Evolutionary conservation across 1,140 invertebrate genomes (phyloP).

Genomic region (Lasioglossum albipes): DNA sequence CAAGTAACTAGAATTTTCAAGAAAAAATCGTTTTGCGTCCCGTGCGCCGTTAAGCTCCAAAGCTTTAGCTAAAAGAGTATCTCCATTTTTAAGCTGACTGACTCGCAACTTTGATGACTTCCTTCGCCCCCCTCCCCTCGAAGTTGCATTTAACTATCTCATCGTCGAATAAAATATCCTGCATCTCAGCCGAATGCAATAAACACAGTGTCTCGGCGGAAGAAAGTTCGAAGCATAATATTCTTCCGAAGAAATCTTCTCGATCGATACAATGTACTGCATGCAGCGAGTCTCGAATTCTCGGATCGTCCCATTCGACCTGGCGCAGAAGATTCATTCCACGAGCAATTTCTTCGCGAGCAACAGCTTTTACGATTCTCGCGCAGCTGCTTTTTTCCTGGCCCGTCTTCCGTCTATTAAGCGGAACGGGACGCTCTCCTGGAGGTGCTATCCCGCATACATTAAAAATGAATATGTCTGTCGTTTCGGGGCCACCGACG

Average conservation of each 20-base stretch:
- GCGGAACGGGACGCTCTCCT: background rate
- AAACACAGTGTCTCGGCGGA: no score
- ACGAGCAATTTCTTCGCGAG: constrained; percentile 23
- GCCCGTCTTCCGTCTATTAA: constrained; percentile 4
- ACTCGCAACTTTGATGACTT: no score
- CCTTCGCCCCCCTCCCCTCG: no score
- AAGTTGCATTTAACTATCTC: no score
- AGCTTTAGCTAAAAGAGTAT: no score
- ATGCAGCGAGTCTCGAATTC: background rate
- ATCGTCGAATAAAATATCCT: no score
- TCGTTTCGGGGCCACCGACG: background rate
- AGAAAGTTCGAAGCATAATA: no score
- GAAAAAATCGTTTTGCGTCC: no score
- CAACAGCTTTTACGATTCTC: constrained; percentile 25
- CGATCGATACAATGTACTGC: background rate
- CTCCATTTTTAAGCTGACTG: no score
- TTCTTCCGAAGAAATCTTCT: background rate
- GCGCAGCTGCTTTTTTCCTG: constrained; percentile 22
- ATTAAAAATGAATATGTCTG: constrained; percentile 42
- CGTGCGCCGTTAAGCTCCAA: no score
- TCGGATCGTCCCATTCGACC: background rate
- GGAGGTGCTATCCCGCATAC: constrained; percentile 21
- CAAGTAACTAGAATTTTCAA: no score
- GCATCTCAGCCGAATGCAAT: no score
- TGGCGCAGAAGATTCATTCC: constrained; percentile 6